Conservation (phyloP, 1,140 invertebrate genomes). For the Trachymyrmex cornetzi region DNA sequence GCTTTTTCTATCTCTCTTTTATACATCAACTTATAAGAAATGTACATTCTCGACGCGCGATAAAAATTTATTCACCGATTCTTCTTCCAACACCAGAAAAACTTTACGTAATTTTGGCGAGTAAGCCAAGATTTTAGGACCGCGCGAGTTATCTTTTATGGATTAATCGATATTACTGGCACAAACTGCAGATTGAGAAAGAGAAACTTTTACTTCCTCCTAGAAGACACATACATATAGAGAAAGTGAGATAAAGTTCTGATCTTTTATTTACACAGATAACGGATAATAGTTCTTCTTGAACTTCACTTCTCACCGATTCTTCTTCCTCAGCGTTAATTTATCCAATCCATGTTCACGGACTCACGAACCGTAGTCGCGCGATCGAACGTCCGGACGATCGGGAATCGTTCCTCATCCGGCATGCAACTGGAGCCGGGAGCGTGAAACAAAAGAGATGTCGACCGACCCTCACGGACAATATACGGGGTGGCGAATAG, state of each 20-base stretch:
- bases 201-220: slow-evolving; percentile 21
- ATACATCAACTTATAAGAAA: slow-evolving; percentile 3
- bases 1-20: not conserved
- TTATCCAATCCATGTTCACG: slow-evolving; percentile 46
- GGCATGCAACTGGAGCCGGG: slow-evolving; percentile 51
- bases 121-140: slow-evolving; percentile 1
- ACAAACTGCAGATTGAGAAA: slow-evolving; percentile 23
- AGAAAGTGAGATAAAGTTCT: not conserved
- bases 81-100: not conserved
- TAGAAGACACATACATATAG: not conserved
- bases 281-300: slow-evolving; percentile 26
- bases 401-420: slow-evolving; percentile 60
- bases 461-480: slow-evolving; percentile 63
- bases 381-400: slow-evolving; percentile 18
- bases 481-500: slow-evolving; percentile 65
- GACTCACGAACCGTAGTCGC: not conserved
- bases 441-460: slow-evolving; percentile 68
- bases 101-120: not conserved
- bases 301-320: slow-evolving; percentile 31
- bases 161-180: slow-evolving; percentile 33
- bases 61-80: slow-evolving; percentile 17
- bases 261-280: slow-evolving; percentile 7
- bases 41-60: not conserved
- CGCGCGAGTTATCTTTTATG: slow-evolving; percentile 38
- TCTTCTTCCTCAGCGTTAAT: slow-evolving; percentile 41